phyloP scores from a whole-genome alignment of 2,797 vertebrate species.

The Argya squamiceps region DNA sequence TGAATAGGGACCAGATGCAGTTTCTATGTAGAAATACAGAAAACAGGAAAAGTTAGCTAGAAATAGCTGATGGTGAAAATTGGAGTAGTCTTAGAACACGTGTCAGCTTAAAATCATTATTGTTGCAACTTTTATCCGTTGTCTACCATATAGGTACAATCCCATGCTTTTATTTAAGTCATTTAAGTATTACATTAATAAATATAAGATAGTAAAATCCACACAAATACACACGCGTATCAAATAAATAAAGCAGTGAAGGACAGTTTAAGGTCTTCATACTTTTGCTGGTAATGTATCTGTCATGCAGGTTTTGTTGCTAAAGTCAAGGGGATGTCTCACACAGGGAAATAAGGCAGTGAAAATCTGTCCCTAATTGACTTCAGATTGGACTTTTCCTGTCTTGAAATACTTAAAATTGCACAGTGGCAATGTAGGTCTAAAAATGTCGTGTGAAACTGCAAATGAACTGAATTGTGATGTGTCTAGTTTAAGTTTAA shows the following conservation, averaged over 20 bases:
- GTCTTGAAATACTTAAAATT: not conserved
- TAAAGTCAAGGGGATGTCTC: not conserved
- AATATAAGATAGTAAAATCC: not conserved
- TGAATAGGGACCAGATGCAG: not conserved
- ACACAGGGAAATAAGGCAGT: not conserved
- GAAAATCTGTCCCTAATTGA: not conserved
- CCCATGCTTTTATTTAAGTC: not conserved
- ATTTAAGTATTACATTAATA: not conserved
- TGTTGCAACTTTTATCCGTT: not conserved
- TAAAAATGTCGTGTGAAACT: not conserved
- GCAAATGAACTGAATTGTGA: not conserved
- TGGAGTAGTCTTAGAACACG: not conserved
- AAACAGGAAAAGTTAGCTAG: not conserved
- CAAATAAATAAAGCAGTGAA: not conserved
- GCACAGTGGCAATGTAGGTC: not conserved
- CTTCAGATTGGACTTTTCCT: not conserved
- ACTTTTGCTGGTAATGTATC: not conserved
- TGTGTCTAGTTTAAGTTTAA: not conserved
- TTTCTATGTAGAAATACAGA: not conserved
- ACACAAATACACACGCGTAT: not conserved
- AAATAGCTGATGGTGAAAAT: not conserved
- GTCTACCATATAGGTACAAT: not conserved
- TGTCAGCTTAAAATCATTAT: not conserved
- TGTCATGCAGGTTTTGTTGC: not conserved
- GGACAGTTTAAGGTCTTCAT: not conserved